Percentiles rank a stretch among this genome's conserved stretches.
Evolutionary conservation across 2,888 invertebrate genomes (phyloP).

Genomic region (Xylota segnis): DNA sequence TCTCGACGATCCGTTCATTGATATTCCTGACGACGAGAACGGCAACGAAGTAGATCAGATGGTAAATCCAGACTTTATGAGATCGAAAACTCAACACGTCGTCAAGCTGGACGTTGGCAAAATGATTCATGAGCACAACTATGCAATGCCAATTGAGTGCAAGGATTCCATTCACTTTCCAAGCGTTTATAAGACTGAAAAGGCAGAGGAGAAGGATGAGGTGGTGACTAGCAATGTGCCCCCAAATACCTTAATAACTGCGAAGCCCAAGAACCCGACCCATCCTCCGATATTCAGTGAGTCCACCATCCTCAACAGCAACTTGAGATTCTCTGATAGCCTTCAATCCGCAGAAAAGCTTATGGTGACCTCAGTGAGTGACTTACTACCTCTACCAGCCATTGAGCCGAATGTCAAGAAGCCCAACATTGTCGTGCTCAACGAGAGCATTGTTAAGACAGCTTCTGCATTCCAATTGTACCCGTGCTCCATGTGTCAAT

Average conservation of each 20-base stretch:
- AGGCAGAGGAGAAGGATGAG: slow-evolving; percentile 79
- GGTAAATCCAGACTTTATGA: slow-evolving; percentile 36
- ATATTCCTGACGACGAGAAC: slow-evolving; percentile 82
- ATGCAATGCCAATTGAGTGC: slow-evolving; percentile 80
- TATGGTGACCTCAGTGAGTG: slow-evolving; percentile 73
- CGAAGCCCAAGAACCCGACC: slow-evolving; percentile 41
- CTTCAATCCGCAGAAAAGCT: slow-evolving; percentile 77
- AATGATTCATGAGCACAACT: slow-evolving; percentile 82
- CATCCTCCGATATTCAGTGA: slow-evolving; percentile 25
- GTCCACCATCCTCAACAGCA: slow-evolving; percentile 38
- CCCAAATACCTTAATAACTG: slow-evolving; percentile 53
- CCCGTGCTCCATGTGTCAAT: slow-evolving; percentile 81
- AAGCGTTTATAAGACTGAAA: slow-evolving; percentile 82
- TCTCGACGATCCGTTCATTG: slow-evolving; percentile 83
- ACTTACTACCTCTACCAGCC: slow-evolving; percentile 56
- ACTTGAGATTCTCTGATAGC: slow-evolving; percentile 24
- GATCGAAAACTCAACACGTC: background rate
- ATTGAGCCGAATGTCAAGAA: slow-evolving; percentile 75
- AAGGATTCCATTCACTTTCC: slow-evolving; percentile 82
- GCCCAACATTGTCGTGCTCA: slow-evolving; percentile 83
- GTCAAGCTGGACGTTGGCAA: slow-evolving; percentile 16
- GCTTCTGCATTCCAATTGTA: slow-evolving; percentile 81
- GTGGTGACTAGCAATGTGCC: slow-evolving; percentile 45
- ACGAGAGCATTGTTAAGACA: slow-evolving; percentile 83
- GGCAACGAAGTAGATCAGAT: slow-evolving; percentile 59